These are phyloP conservation scores for Aleadryas rufinucha DNA, from an alignment of 2,113 vertebrate genomes.

Conservation along the genomic window DNA sequence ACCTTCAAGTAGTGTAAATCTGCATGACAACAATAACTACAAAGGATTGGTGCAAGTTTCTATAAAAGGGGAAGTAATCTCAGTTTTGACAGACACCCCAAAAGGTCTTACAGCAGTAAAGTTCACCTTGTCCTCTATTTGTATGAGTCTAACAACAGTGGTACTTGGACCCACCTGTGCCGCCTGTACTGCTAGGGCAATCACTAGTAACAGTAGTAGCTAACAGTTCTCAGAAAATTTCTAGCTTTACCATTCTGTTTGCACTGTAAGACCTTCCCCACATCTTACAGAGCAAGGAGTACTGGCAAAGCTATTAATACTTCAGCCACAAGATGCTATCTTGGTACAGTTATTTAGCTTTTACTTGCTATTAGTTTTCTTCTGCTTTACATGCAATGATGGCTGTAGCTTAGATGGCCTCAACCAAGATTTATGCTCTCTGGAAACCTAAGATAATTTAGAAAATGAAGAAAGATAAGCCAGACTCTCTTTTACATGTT, in stretches of 20 bases:
- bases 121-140: not conserved
- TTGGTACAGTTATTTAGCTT: not conserved
- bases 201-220: not conserved
- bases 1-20: not conserved
- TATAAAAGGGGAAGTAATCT: not conserved
- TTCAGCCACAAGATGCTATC: not conserved
- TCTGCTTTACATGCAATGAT: not conserved
- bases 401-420: not conserved
- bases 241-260: not conserved
- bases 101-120: not conserved
- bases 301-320: not conserved
- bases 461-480: not conserved
- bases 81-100: not conserved
- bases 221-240: not conserved
- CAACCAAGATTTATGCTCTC: not conserved
- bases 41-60: not conserved
- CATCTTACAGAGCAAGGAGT: not conserved
- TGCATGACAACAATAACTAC: not conserved
- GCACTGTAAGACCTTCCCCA: rapidly evolving
- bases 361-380: not conserved
- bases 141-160: not conserved
- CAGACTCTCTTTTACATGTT: not conserved
- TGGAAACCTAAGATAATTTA: not conserved
- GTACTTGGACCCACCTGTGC: not conserved
- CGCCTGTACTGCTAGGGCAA: not conserved